Base-by-base conservation (phyloP, 2,888 invertebrate species). In the Trileptium ribeirensis region DNA sequence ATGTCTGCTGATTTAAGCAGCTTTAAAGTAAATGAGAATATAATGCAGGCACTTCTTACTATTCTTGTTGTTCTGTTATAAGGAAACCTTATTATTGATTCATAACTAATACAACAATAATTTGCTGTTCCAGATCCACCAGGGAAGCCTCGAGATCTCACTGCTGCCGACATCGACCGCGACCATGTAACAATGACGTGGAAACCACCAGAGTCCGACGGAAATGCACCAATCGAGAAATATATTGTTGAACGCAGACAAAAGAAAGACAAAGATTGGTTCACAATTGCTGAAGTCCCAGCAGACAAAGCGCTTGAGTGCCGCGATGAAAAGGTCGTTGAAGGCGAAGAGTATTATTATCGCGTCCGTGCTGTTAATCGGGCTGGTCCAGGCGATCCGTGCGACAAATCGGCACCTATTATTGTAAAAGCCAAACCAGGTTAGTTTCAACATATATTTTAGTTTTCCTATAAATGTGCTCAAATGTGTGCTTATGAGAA, bases 381-480 rank as follows among this genome's bases (percentile, higher is more conserved):
- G 89, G 94, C 96, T 64, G 96, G 96, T 36, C 91, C 92, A 1
- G 93, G 95, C 85, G 93, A 93, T 84, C 94, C 96, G 24, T 95
- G 95, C 83, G 86, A 95, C 94, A 67, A 70, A n/a, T 33, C 29
- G 36, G 31, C 1, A 2, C 79, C 79, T 78, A 83, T 86, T 82
- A 86, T 86, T 82, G 85, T 86, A 77, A 86, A 86, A 81, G 88
- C 88, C 34, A 88, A 88, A 84, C 86, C 85, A 34, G 82, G 84
- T 84, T 33, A 8, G n/a, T n/a, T n/a, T n/a, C n/a, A n/a, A n/a
- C n/a, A n/a, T n/a, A n/a, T n/a, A n/a, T n/a, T n/a, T n/a, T n/a
- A n/a, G n/a, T n/a, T n/a, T n/a, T n/a, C n/a, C n/a, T n/a, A n/a
- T n/a, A n/a, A n/a, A n/a, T n/a, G n/a, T n/a, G n/a, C n/a, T n/a